Evolutionary conservation across 2,113 vertebrate species (phyloP).

Genomic region (Xiphophorus maculatus): DNA sequence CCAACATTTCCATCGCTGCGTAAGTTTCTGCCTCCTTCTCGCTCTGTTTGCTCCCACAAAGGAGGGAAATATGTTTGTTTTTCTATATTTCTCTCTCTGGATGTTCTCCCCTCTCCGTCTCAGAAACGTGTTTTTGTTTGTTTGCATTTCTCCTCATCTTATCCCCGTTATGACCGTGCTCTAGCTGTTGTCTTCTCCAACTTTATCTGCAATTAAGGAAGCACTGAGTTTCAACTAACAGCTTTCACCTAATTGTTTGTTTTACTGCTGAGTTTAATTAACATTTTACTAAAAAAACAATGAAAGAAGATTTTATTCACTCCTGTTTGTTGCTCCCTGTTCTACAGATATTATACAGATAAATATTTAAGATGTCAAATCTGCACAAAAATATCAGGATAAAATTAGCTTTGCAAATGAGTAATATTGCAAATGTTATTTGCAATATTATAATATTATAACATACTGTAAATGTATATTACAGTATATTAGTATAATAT

Average conservation of each 20-base stretch:
- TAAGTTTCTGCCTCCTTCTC: constrained; percentile 79
- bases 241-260: not conserved
- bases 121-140: not conserved
- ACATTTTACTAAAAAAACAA: not conserved
- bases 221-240: not conserved
- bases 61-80: constrained; percentile 3
- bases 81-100: not conserved
- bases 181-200: constrained; percentile 2
- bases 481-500: too few species aligned
- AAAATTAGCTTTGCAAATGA: not conserved
- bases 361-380: not conserved
- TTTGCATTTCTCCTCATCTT: constrained; percentile 11
- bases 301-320: not conserved
- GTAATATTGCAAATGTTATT: too few species aligned
- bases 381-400: not conserved
- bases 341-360: not conserved
- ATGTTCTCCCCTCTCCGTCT: constrained; percentile 12
- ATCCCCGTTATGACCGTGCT: constrained; percentile 11
- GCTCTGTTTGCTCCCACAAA: not conserved
- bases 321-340: not conserved
- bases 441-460: too few species aligned
- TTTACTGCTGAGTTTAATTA: not conserved
- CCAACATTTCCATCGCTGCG: constrained; percentile 95
- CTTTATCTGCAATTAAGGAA: constrained; percentile 41
- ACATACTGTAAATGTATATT: too few species aligned